Evolutionary conservation across 2,797 vertebrate species (phyloP), one percentile per base, ranked within the genome.

Genomic region (Lithobates sylvaticus): DNA sequence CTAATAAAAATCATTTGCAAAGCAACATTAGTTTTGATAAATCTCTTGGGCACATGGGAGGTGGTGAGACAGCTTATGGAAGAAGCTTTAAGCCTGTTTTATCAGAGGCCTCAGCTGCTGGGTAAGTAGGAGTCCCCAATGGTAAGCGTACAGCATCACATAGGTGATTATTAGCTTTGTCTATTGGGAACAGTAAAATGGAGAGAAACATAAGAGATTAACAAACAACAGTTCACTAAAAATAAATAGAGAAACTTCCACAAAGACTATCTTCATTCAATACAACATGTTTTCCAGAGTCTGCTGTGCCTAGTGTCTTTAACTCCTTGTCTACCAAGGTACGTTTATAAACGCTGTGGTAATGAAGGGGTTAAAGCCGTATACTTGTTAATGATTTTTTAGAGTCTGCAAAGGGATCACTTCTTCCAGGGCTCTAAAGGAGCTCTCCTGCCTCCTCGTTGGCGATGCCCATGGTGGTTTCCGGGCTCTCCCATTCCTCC

Each of bases 81-180:
- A 69, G 13, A 2, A 44, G 26, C 72, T 79, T 65, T 2, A 23
- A 36, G 2, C 23, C 54, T 86, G 71, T 74, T 64, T 76, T 86
- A 36, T 80, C n/a, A 76, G 54, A 50, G 61, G 10, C 7, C 13
- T 39, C 15, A 67, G 32, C 26, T 29, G 74, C 47, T 54, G 69
- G 65, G 75, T 78, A 27, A 71, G 70, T 54, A 6, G 18, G 21
- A 8, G 72, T 83, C 75, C 81, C 80, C 47, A 21, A 18, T n/a
- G 84, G 42, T 15, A 69, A 50, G 27, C 16, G 23, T 16, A n/a
- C 65, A 67, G 65, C 36, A 23, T 78, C 69, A 77, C 76, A 64
- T 54, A 83, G 42, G 75, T 87, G 80, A 78, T 83, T 83, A 83
- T 83, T 78, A 72, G 72, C n/a, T 27, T 16, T 64, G 21, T 76